phyloP scores from a whole-genome alignment of 35 echinoderm and acorn worm genomes.

The Ptychodera flava region DNA sequence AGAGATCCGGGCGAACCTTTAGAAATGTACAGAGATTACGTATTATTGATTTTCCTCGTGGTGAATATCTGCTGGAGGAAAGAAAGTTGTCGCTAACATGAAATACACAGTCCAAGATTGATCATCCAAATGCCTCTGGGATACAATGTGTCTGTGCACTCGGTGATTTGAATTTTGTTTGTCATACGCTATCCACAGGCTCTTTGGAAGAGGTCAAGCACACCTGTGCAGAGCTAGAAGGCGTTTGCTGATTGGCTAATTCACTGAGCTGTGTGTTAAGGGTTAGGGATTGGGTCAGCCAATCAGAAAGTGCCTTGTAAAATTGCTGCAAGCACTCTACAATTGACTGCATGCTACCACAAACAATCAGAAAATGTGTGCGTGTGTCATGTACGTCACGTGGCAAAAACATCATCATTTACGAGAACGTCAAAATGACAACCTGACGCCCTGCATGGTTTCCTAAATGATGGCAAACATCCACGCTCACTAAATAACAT shows the following conservation, averaged over 20 bases:
- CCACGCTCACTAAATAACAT: no score
- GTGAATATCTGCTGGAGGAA: not conserved
- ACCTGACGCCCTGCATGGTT: no score
- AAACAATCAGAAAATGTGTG: not conserved
- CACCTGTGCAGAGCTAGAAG: not conserved
- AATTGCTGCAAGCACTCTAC: not conserved
- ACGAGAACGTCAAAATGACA: no score
- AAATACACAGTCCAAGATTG: not conserved
- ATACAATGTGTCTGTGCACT: not conserved
- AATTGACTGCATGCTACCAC: not conserved
- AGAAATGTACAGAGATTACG: not conserved
- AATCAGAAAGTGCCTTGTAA: conserved; percentile 1
- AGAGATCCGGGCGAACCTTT: not conserved
- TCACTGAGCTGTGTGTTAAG: not conserved
- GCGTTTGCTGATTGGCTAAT: not conserved
- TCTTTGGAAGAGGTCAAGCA: not conserved
- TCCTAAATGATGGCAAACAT: no score
- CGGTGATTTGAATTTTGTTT: not conserved
- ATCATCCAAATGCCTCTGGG: not conserved
- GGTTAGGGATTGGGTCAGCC: not conserved
- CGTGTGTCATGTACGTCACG: no score
- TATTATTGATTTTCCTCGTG: not conserved
- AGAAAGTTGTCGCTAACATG: not conserved
- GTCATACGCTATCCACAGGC: not conserved
- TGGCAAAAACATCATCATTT: no score